These are phyloP conservation scores for Parotocinclus haroldoi DNA, from an alignment of 2,797 vertebrate species.

Conservation along the genomic window DNA sequence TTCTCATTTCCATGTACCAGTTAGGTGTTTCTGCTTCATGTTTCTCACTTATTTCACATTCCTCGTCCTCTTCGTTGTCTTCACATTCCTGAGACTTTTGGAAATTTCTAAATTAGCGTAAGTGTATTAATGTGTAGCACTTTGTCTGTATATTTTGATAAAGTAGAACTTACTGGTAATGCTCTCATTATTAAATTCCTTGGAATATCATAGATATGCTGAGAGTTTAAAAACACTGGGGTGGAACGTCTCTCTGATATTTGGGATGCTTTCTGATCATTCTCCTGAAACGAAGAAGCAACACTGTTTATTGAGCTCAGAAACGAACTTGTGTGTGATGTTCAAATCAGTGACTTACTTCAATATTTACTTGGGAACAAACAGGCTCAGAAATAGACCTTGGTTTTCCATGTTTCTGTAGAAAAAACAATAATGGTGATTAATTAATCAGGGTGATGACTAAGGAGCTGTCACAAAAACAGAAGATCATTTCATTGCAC, in stretches of 20 bases:
- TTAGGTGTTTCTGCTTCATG: neutral
- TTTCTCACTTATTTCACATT: constrained; percentile 29
- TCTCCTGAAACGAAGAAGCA: neutral
- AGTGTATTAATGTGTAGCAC: neutral
- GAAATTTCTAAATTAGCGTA: neutral
- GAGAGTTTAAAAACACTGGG: neutral
- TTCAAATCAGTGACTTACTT: no score
- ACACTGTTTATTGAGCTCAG: neutral
- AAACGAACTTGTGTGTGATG: neutral
- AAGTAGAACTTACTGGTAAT: constrained; percentile 8
- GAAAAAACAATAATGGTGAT: neutral
- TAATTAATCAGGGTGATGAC: no score
- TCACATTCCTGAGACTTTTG: neutral
- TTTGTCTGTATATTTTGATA: neutral
- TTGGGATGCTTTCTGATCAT: neutral
- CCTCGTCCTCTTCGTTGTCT: constrained; percentile 16
- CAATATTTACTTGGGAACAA: neutral
- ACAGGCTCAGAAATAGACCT: constrained; percentile 32
- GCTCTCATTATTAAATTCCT: neutral
- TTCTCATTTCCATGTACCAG: constrained; percentile 32
- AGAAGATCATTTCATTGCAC: no score
- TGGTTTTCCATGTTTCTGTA: constrained; percentile 6
- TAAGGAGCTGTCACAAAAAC: no score
- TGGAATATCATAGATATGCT: constrained; percentile 18
- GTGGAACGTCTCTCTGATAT: constrained; percentile 6